Percentiles rank a stretch among this genome's conserved stretches.
Evolutionary conservation across 2,888 invertebrate species (phyloP).

Genomic region (Tetragonula carbonaria): DNA sequence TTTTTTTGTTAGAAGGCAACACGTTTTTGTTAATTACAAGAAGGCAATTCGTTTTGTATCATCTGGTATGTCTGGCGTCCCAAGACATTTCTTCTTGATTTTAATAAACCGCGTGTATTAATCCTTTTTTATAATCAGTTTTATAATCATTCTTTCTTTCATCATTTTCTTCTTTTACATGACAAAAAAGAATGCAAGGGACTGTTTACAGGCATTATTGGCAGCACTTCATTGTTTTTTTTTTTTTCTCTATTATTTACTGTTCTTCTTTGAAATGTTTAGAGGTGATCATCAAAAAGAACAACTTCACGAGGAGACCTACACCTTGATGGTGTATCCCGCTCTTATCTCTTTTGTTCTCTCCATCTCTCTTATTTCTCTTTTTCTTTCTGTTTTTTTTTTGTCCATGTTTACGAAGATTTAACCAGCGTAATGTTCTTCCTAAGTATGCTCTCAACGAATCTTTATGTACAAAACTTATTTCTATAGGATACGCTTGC

Average conservation of each 20-base stretch:
- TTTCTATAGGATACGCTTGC: constrained; percentile 75
- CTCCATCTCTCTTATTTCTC: constrained; percentile 35
- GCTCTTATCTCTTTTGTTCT: constrained; percentile 10
- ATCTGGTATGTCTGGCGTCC: constrained; percentile 82
- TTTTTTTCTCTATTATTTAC: constrained; percentile 53
- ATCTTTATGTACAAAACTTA: constrained; percentile 78
- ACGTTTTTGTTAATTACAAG: constrained; percentile 81
- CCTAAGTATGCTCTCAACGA: constrained; percentile 66
- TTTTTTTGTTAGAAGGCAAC: constrained; percentile 82
- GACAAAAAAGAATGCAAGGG: constrained; percentile 75
- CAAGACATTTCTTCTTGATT: constrained; percentile 68
- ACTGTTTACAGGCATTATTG: constrained; percentile 82
- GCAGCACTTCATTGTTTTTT: constrained; percentile 81
- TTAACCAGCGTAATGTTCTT: constrained; percentile 55
- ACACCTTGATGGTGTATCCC: neutral
- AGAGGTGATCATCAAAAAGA: constrained; percentile 46
- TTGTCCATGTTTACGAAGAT: constrained; percentile 66
- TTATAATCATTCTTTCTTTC: neutral
- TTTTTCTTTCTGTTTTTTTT: constrained; percentile 39
- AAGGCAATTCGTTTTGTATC: constrained; percentile 84
- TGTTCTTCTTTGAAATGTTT: constrained; percentile 38
- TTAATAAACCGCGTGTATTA: constrained; percentile 44
- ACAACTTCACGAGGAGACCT: neutral
- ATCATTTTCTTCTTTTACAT: constrained; percentile 46
- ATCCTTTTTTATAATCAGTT: constrained; percentile 9